These are phyloP conservation scores for Agelas oroides DNA, from an alignment of 37 sponge, comb jelly and placozoan genomes.

Conservation along the genomic window DNA sequence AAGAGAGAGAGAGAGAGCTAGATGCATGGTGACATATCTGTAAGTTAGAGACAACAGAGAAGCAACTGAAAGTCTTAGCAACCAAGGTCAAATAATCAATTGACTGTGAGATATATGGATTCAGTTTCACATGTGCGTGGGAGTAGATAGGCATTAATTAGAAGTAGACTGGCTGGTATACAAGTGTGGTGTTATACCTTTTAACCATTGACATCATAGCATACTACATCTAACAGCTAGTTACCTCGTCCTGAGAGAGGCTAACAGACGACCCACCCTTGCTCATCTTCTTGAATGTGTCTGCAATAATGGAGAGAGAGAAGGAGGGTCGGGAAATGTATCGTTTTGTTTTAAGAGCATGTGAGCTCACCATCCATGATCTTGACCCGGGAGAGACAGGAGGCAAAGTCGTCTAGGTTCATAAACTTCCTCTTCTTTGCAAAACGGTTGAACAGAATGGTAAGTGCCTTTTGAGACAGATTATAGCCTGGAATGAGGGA, in stretches of 20 bases:
- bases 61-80: no score
- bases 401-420: conserved; percentile 76
- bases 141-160: no score
- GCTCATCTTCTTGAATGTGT: conserved; percentile 42
- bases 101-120: no score
- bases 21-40: not conserved
- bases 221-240: no score
- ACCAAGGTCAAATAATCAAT: no score
- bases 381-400: conserved; percentile 74
- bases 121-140: no score
- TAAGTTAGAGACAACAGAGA: no score
- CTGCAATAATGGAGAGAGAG: not conserved
- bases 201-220: no score
- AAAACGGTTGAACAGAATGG: conserved; percentile 70
- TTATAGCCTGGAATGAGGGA: conserved; percentile 70
- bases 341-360: no score
- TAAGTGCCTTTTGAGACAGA: conserved; percentile 31
- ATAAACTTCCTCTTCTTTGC: conserved; percentile 70
- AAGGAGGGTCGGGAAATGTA: not conserved
- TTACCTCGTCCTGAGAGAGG: conserved; percentile 54
- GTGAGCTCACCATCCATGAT: conserved; percentile 65
- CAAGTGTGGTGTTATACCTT: no score
- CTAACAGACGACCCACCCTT: conserved; percentile 20
- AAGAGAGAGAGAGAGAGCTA: not conserved
- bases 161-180: no score